Evolutionary conservation across 2,888 invertebrate species (phyloP).

Genomic region (Parascotia fuliginaria): DNA sequence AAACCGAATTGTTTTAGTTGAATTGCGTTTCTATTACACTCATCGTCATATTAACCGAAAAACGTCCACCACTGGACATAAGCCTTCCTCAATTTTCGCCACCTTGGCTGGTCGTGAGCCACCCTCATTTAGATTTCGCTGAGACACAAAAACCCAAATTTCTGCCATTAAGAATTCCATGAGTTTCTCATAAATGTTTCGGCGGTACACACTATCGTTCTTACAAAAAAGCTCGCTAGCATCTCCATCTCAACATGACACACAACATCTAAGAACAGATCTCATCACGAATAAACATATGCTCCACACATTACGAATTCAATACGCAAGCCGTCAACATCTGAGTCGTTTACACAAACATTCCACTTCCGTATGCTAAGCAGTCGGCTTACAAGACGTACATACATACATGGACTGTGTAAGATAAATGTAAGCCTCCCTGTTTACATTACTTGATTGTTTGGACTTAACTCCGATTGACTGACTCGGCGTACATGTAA

Average conservation of each 20-base stretch:
- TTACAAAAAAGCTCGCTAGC: not conserved
- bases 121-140: no score
- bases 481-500: slow-evolving; percentile 49
- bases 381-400: slow-evolving; percentile 36
- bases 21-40: no score
- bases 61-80: no score
- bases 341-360: slow-evolving; percentile 52
- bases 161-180: no score
- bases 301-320: slow-evolving; percentile 42
- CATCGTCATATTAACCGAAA: no score
- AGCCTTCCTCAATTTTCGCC: no score
- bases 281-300: slow-evolving; percentile 5
- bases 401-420: slow-evolving; percentile 30
- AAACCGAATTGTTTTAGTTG: no score
- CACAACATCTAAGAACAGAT: slow-evolving; percentile 1
- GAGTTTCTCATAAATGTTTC: no score
- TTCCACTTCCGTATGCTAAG: slow-evolving; percentile 49
- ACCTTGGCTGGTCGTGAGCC: no score
- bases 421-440: slow-evolving; percentile 42
- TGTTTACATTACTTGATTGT: slow-evolving; percentile 71
- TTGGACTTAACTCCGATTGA: slow-evolving; percentile 60
- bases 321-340: slow-evolving; percentile 49
- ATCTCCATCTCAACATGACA: not conserved
- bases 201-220: no score
- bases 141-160: no score